A percentile compares a stretch with the other conserved stretches of the same genome.
These are phyloP conservation scores for Lobophora halterata DNA, from an alignment of 2,888 invertebrate species.

Conservation along the genomic window DNA sequence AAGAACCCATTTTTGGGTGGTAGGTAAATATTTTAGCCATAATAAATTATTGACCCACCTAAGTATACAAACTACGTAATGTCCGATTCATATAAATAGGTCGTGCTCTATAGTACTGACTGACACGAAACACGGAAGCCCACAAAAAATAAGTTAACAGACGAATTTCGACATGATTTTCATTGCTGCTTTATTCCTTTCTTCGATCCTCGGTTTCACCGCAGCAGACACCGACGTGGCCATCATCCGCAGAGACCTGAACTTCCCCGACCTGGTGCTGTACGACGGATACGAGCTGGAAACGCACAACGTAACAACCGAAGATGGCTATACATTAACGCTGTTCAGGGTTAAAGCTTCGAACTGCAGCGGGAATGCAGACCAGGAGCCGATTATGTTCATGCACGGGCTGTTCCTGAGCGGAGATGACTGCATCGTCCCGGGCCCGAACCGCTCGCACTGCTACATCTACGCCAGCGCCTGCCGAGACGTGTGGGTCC, in stretches of 20 bases:
- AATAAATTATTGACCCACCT: too few species aligned
- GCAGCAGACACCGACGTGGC: too few species aligned
- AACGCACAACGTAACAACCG: not conserved
- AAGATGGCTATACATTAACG: not conserved
- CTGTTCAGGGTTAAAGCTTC: not conserved
- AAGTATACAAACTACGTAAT: too few species aligned
- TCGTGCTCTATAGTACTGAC: too few species aligned
- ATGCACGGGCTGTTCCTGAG: not conserved
- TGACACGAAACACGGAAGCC: too few species aligned
- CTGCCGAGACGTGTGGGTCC: slow-evolving; percentile 35
- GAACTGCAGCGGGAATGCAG: not conserved
- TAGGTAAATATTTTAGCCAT: too few species aligned
- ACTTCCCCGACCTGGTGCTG: not conserved
- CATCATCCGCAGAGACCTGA: not conserved
- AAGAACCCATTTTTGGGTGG: too few species aligned
- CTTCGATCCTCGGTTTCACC: too few species aligned
- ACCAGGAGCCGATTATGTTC: not conserved
- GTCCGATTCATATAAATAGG: too few species aligned
- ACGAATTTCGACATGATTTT: too few species aligned
- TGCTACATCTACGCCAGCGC: not conserved
- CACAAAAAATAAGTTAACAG: too few species aligned
- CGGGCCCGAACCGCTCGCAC: not conserved
- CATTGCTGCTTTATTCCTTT: too few species aligned
- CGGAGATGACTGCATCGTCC: not conserved
- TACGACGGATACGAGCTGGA: not conserved